phyloP scores from a whole-genome alignment of 2,888 invertebrate species.

The Ochropacha duplaris region DNA sequence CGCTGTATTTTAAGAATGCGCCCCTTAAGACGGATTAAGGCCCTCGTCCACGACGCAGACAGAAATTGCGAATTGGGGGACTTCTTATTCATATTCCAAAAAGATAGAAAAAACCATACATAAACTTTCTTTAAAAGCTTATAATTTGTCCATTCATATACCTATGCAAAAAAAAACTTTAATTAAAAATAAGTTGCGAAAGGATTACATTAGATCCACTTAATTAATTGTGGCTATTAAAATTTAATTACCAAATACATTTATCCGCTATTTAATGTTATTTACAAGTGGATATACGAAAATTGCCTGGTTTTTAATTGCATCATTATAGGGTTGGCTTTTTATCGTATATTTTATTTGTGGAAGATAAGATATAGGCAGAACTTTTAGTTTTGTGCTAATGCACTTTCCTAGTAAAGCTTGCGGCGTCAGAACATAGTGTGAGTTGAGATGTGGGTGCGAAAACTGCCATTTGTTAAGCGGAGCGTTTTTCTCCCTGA shows the following conservation, averaged over 20 bases:
- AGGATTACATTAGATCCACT: not conserved
- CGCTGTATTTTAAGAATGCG: too few species aligned
- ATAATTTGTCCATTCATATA: too few species aligned
- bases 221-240: not conserved
- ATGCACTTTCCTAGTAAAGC: constrained; percentile 60
- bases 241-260: not conserved
- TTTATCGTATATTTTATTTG: constrained; percentile 19
- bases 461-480: not conserved
- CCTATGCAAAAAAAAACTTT: too few species aligned
- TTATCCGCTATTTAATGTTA: not conserved
- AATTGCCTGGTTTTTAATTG: not conserved
- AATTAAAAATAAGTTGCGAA: not conserved
- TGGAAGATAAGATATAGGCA: constrained; percentile 24
- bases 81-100: too few species aligned
- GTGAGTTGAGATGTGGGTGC: constrained; percentile 15
- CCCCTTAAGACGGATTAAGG: too few species aligned
- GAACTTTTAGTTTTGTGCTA: constrained; percentile 32
- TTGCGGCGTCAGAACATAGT: constrained; percentile 28
- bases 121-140: too few species aligned
- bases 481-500: not conserved
- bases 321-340: constrained; percentile 7
- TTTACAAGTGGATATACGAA: not conserved
- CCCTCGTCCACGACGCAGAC: too few species aligned
- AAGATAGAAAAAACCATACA: too few species aligned
- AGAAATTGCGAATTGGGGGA: too few species aligned